phyloP scores from a whole-genome alignment of 2,888 invertebrate species.

The Tinea semifulvella region DNA sequence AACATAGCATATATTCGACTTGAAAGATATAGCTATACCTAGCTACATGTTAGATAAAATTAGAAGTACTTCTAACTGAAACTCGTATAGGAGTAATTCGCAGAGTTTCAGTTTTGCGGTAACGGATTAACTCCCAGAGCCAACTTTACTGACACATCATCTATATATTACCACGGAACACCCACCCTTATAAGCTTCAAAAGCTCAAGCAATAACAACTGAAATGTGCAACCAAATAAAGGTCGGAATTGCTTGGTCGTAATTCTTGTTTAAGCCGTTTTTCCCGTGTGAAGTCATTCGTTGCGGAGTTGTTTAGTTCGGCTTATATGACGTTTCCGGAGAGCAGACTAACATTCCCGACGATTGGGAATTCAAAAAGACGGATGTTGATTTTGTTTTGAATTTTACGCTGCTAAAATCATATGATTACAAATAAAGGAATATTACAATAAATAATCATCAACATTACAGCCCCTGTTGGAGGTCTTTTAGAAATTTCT shows the following conservation, averaged over 20 bases:
- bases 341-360: slow-evolving; percentile 33
- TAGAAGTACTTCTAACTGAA: too few species aligned
- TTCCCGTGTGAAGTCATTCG: slow-evolving; percentile 22
- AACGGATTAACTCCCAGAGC: slow-evolving; percentile 44
- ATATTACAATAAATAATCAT: slow-evolving; percentile 5
- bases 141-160: slow-evolving; percentile 41
- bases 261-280: slow-evolving; percentile 22
- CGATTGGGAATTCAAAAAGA: slow-evolving; percentile 29
- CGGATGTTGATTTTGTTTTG: slow-evolving; percentile 19
- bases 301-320: slow-evolving; percentile 51
- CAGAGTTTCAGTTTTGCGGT: slow-evolving; percentile 51
- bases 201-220: slow-evolving; percentile 20
- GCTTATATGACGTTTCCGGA: slow-evolving; percentile 51
- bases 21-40: too few species aligned
- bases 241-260: slow-evolving; percentile 21
- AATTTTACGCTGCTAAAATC: background rate
- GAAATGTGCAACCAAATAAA: slow-evolving; percentile 21
- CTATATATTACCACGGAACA: slow-evolving; percentile 24
- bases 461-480: too few species aligned
- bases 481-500: too few species aligned
- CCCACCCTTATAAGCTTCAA: slow-evolving; percentile 10
- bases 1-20: too few species aligned
- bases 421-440: background rate
- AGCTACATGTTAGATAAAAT: too few species aligned
- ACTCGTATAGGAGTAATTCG: slow-evolving; percentile 32